phyloP scores from a whole-genome alignment of 2,113 vertebrate species.

The Morone chrysops region DNA sequence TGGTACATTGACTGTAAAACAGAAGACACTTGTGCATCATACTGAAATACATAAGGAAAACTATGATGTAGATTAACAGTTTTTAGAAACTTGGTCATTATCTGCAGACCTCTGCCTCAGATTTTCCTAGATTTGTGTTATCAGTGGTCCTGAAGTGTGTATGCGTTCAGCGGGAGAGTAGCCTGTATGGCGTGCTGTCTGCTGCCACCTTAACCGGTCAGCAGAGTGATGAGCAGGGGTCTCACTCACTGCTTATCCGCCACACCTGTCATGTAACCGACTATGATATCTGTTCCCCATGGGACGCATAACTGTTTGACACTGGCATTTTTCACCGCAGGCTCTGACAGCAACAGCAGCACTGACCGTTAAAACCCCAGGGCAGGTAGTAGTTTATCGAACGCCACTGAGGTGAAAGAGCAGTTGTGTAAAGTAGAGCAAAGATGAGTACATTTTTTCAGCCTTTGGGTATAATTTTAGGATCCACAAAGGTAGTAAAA shows the following conservation, averaged over 20 bases:
- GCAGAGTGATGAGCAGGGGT: constrained; percentile 63
- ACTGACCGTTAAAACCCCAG: constrained; percentile 43
- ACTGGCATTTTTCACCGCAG: constrained; percentile 54
- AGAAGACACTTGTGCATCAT: not conserved
- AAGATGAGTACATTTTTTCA: not conserved
- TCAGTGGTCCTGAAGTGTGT: constrained; percentile 3
- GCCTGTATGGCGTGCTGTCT: not conserved
- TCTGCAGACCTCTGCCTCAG: not conserved
- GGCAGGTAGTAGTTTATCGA: constrained; percentile 46
- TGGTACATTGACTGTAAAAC: not conserved
- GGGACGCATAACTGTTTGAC: constrained; percentile 61
- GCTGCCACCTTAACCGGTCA: constrained; percentile 43
- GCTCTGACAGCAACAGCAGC: constrained; percentile 49
- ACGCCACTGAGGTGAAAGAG: constrained; percentile 49
- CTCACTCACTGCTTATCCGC: constrained; percentile 59
- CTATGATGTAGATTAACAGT: not conserved
- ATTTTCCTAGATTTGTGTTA: not conserved
- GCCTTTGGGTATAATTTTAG: not conserved
- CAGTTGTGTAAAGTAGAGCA: constrained; percentile 19
- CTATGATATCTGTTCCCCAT: constrained; percentile 61
- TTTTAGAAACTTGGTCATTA: not conserved
- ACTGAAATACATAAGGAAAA: not conserved
- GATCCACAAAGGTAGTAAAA: not conserved
- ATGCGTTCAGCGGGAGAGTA: not conserved
- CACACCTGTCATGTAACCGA: constrained; percentile 70